A percentile compares a stretch with the other conserved stretches of the same genome.
Evolutionary conservation across 2,797 vertebrate species (phyloP).

Genomic region (Pampus argenteus): DNA sequence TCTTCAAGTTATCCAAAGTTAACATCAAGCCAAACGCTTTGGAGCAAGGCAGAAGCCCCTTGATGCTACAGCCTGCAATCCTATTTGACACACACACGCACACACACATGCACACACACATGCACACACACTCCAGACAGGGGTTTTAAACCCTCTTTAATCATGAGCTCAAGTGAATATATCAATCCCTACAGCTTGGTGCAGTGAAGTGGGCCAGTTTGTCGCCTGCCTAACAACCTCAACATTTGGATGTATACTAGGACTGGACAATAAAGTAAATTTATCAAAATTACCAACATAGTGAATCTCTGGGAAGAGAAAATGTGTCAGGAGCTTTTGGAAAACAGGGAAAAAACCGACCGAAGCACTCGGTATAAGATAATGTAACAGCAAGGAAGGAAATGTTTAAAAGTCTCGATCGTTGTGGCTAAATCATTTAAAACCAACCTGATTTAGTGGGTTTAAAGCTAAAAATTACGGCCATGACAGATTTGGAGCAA

Average conservation of each 20-base stretch:
- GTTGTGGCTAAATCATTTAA: no score
- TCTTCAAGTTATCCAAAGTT: constrained; percentile 58
- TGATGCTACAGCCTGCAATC: constrained; percentile 50
- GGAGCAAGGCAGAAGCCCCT: constrained; percentile 22
- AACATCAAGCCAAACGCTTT: constrained; percentile 42
- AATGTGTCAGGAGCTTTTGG: no score
- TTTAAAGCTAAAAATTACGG: no score
- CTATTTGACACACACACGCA: constrained; percentile 39
- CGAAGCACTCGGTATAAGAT: no score
- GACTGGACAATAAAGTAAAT: constrained; percentile 9
- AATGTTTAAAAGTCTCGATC: no score
- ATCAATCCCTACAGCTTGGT: constrained; percentile 62
- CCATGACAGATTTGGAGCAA: no score
- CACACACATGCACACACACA: constrained; percentile 21
- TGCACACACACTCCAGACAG: constrained; percentile 46
- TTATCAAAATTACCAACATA: constrained; percentile 1
- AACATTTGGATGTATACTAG: constrained; percentile 9
- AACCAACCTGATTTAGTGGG: no score
- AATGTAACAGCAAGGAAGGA: no score
- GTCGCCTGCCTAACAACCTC: constrained; percentile 38
- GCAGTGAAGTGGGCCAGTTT: constrained; percentile 56
- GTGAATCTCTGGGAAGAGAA: no score
- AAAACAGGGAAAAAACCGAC: no score
- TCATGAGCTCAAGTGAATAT: constrained; percentile 68
- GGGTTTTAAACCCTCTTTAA: constrained; percentile 70